Evolutionary conservation across 2,888 invertebrate species (phyloP).

Genomic region (Pinctada fucata): DNA sequence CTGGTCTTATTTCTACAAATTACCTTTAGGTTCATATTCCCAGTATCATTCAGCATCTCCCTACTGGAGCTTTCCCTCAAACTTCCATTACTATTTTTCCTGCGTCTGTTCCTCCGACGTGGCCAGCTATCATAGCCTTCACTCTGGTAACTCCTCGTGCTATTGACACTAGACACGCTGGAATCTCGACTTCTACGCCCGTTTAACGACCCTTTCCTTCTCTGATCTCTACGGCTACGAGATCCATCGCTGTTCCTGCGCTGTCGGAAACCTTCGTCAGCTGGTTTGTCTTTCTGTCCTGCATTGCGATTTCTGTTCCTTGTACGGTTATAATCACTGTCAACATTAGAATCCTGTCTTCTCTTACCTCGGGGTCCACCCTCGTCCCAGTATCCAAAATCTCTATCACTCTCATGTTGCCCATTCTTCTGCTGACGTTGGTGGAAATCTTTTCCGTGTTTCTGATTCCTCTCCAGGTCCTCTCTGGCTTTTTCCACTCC

Average conservation of each 20-base stretch:
- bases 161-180: conserved; percentile 59
- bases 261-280: conserved; percentile 24
- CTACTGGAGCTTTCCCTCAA: conserved; percentile 33
- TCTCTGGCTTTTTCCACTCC: conserved; percentile 19
- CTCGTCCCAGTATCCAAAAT: neutral
- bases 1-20: neutral
- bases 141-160: conserved; percentile 52
- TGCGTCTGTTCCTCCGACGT: conserved; percentile 36
- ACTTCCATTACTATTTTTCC: conserved; percentile 31
- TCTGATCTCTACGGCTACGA: conserved; percentile 37
- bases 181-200: conserved; percentile 57
- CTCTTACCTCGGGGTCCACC: conserved; percentile 10
- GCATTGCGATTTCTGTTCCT: neutral
- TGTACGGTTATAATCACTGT: conserved; percentile 8
- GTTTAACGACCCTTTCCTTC: conserved; percentile 27
- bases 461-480: conserved; percentile 21
- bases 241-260: conserved; percentile 34
- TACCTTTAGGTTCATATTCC: conserved; percentile 31
- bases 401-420: conserved; percentile 11
- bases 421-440: neutral
- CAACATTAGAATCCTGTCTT: conserved; percentile 1
- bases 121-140: conserved; percentile 45
- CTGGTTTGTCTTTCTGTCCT: neutral
- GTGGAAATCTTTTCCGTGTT: conserved; percentile 7
- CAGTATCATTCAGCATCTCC: conserved; percentile 36